phyloP scores from a whole-genome alignment of 2,113 vertebrate species.

The Paratilapia polleni region DNA sequence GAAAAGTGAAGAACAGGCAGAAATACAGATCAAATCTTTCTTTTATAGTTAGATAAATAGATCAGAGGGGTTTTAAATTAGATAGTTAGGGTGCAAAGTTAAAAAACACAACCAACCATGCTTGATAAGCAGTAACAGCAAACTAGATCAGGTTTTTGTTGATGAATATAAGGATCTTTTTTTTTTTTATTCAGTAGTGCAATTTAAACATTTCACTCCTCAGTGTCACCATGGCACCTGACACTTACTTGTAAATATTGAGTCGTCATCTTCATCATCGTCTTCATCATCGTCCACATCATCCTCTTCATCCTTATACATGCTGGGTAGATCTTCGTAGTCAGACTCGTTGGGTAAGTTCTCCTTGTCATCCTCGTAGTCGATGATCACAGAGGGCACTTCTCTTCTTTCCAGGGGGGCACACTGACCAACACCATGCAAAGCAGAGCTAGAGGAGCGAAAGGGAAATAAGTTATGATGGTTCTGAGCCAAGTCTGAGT shows the following conservation, averaged over 20 bases:
- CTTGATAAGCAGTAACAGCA: not conserved
- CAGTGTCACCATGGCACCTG: not conserved
- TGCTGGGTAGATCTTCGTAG: slow-evolving; percentile 94
- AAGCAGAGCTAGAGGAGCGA: slow-evolving; percentile 81
- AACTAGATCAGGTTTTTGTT: not conserved
- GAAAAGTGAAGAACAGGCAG: too few relatives aligned
- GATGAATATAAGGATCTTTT: not conserved
- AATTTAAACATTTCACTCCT: not conserved
- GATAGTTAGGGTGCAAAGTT: not conserved
- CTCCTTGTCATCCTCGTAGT: slow-evolving; percentile 98
- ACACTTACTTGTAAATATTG: slow-evolving; percentile 89
- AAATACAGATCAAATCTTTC: too few relatives aligned
- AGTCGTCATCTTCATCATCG: slow-evolving; percentile 88
- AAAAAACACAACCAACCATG: not conserved
- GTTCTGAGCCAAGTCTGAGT: not conserved
- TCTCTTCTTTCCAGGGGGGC: slow-evolving; percentile 89
- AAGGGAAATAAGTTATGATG: not conserved
- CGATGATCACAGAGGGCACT: slow-evolving; percentile 93
- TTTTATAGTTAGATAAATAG: not conserved
- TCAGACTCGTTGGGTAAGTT: slow-evolving; percentile 94
- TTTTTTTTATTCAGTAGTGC: not conserved
- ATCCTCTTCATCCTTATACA: slow-evolving; percentile 91
- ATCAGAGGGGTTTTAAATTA: not conserved
- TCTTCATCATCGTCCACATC: slow-evolving; percentile 89
- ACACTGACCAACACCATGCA: slow-evolving; percentile 86